Base-by-base conservation (phyloP, 2,113 vertebrate genomes). In the Oreotrochilus melanogaster region DNA sequence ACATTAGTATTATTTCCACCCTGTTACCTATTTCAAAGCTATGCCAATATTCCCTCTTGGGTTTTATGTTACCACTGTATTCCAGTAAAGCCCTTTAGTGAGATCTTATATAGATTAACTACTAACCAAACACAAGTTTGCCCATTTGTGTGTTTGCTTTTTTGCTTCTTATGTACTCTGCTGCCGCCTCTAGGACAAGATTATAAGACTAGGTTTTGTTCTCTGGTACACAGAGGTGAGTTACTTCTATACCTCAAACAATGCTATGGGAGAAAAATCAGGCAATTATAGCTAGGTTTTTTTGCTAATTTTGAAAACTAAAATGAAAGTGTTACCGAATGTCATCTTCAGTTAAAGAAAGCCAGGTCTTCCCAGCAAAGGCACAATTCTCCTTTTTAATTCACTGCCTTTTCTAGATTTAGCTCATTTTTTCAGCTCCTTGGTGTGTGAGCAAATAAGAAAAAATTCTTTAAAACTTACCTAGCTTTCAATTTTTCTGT, bases 101-200 rank as follows among this genome's bases (percentile, higher is more conserved):
- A 95, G 96, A 27, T 87, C 96, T 74, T 93, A 92, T 94, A 95
- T 78, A 97, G 95, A 94, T 94, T 88, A 97, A 89, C 73, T 92
- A 94, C 78, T 95, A 95, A 95, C 87, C 90, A 94, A 74, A 97
- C 94, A 93, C 64, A 94, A 97, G 72, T 95, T 94, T 85, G 88
- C 79, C 93, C 93, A 86, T 96, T 96, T 90, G 35, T 73, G 95
- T 73, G 72, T 72, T 45, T 78, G 76, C 22, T 74, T 86, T 95
- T 91, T 78, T 81, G 24, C 84, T 97, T 98, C 97, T 96, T 88
- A 53, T 91, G 97, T 96, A 97, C 97, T 98, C 97, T 98, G 97
- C 97, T 98, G 97, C 98, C 94, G 95, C 97, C 94, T 96, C 95
- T 98, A 98, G 97, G 98, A 97, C 96, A 97, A 89, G 62, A 23